Base-by-base conservation (phyloP, 2,797 vertebrate genomes). In the Trichosurus vulpecula region DNA sequence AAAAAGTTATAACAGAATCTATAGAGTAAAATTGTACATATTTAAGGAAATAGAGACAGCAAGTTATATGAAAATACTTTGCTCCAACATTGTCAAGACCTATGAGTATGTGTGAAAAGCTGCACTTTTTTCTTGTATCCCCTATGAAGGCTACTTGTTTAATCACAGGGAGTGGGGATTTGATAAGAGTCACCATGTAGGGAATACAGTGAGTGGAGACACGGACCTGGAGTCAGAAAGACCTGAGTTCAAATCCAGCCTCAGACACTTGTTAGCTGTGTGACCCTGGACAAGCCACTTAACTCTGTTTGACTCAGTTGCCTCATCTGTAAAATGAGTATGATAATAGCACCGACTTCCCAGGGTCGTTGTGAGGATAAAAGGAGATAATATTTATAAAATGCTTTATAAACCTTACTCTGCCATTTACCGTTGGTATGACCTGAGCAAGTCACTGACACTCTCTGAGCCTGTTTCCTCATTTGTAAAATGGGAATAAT, bases 1-100 rank as follows among this genome's bases (percentile, higher is more conserved):
- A 93, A 93, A 95, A 96, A 96, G 81, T 92, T 97, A 41, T 93
- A 94, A 94, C 92, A 74, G 61, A 93, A 94, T 94, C 55, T 90
- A 41, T 27, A 93, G 66, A 94, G 58, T 81, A 47, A 96, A 97
- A 97, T 55, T 87, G 58, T 51, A 94, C 53, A 51, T 94, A 90
- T 97, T 74, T 11, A 92, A 94, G 66, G 55, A 95, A 90, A 92
- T n/a, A 95, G 8, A 91, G 25, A 54, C 11, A 74, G 27, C 8
- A 89, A 56, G 16, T 52, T 53, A 9, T 81, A 61, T 94, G 74
- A 92, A 97, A 94, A 14, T 29, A 92, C 9, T 52, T 87, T 93
- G 92, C 81, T 22, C 19, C 92, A 6, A 9, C 29, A 91, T 87
- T 66, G 41, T 94, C 95, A 29, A 93, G 52, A 27, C 94, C 51